Evolutionary conservation across 2,797 vertebrate genomes (phyloP).

Genomic region (Semaprochilodus insignis): DNA sequence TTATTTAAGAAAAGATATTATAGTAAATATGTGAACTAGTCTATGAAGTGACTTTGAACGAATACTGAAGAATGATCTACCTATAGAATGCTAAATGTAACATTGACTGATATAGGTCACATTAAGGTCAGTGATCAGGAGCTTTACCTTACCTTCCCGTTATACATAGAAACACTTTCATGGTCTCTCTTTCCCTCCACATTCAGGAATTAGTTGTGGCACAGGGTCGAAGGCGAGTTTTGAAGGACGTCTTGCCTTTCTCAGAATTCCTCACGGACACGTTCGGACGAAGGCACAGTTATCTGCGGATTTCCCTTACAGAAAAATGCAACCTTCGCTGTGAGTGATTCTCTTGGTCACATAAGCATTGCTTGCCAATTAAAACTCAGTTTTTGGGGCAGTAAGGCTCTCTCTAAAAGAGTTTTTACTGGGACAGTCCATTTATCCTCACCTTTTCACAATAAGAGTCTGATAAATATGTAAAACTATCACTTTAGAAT

Average conservation of each 20-base stretch:
- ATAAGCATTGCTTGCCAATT: not conserved
- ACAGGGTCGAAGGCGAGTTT: constrained; percentile 63
- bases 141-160: not conserved
- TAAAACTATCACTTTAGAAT: no score
- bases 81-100: no score
- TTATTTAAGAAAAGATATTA: no score
- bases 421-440: not conserved
- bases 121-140: no score
- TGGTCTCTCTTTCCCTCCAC: not conserved
- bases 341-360: constrained; percentile 76
- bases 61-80: no score
- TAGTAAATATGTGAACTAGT: no score
- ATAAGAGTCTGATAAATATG: no score
- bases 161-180: not conserved
- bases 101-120: no score
- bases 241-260: constrained; percentile 78
- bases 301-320: constrained; percentile 93
- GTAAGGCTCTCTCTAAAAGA: not conserved
- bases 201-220: constrained; percentile 71
- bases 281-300: constrained; percentile 91
- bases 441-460: no score
- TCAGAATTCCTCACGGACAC: constrained; percentile 90
- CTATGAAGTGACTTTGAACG: no score
- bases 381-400: not conserved
- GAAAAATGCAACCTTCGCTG: constrained; percentile 98